Base-by-base conservation (phyloP, 1,140 invertebrate species). In the Macrocentrus cingulum region DNA sequence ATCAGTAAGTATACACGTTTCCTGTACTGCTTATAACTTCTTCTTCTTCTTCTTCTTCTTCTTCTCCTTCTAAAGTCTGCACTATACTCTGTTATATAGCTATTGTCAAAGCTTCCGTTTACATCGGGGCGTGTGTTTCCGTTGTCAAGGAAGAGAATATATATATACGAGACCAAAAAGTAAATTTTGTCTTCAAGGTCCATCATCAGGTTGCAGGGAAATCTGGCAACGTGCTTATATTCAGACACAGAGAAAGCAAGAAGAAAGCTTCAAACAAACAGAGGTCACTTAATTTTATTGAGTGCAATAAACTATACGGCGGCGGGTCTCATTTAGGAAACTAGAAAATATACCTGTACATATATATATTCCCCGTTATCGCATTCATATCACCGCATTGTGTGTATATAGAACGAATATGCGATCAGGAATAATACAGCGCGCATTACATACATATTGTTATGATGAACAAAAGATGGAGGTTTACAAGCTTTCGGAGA, bases 391-490 rank as follows among this genome's bases (percentile, higher is more conserved):
- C n/a, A n/a, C n/a, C n/a, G n/a, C n/a, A n/a, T n/a, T n/a, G n/a
- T n/a, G n/a, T n/a, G n/a, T n/a, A n/a, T 48, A 48, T 20, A 11
- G 19, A 18, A 19, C 19, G 16, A 44, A 44, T 18, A 19, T 18
- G 6, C n/a, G n/a, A n/a, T 44, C 22, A 8, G 42, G 16, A 18
- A 18, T 19, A 44, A 20, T 44, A 44, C 42, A 19, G 4, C n/a
- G 39, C n/a, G 34, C 18, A 25, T 44, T 44, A 4, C 11, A 22
- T 8, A 20, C 16, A 19, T 9, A 9, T 25, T 13, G 22, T 18
- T 13, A 37, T 7, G 44, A 39, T n/a, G n/a, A 49, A 29, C 39
- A 57, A 50, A n/a, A 57, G 55, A 57, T 57, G 22, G 48, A 42
- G 6, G 36, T 50, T 6, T 22, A 37, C 44, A 20, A 49, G 7